Conservation (phyloP, 1,140 invertebrate genomes). For the Meloidogyne floridensis region DNA sequence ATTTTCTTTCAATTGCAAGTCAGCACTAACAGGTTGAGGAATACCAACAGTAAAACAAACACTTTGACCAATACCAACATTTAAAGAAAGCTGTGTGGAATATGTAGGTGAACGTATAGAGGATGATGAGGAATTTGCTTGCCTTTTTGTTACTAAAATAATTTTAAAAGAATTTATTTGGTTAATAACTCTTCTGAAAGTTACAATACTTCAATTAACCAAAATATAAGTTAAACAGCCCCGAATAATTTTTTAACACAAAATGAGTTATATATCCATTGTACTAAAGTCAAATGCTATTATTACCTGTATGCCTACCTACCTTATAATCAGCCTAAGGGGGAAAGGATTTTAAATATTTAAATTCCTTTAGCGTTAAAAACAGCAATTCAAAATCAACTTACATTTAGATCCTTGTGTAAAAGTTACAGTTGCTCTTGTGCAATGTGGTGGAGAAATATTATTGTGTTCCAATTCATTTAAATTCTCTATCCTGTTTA, state of each 20-base stretch:
- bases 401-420: conserved; percentile 39
- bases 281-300: too few relatives aligned
- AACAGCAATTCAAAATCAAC: not conserved
- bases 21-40: not conserved
- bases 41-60: conserved; percentile 39
- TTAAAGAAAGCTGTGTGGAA: conserved; percentile 29
- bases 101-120: not conserved
- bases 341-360: too few relatives aligned
- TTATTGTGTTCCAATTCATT: not conserved
- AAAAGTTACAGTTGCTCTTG: conserved; percentile 45
- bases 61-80: conserved; percentile 46
- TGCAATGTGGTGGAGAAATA: conserved; percentile 46
- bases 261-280: too few relatives aligned
- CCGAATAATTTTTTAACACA: too few relatives aligned
- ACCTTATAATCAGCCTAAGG: too few relatives aligned
- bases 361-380: too few relatives aligned
- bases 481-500: not conserved
- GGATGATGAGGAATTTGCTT: not conserved
- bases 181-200: not conserved
- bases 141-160: conserved; percentile 32
- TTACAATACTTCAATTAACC: too few relatives aligned
- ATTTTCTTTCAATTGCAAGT: not conserved
- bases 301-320: too few relatives aligned
- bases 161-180: not conserved
- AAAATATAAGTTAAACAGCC: too few relatives aligned